phyloP scores from a whole-genome alignment of 2,888 invertebrate genomes.

The Apeira syringaria region DNA sequence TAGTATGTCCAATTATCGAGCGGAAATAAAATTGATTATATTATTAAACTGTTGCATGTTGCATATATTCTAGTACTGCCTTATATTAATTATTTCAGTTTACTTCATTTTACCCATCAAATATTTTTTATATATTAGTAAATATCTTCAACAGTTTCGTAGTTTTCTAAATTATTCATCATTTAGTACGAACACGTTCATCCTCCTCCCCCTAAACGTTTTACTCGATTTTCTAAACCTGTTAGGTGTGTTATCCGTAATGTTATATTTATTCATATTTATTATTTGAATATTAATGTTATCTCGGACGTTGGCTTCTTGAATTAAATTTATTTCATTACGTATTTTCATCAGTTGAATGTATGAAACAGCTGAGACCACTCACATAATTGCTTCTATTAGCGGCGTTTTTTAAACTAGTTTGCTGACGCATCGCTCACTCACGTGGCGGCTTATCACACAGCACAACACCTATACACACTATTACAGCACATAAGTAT shows the following conservation, averaged over 20 bases:
- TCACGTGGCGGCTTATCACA: slow-evolving; percentile 75
- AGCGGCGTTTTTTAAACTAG: slow-evolving; percentile 25
- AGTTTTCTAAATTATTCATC: too few species aligned
- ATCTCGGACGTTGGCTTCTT: slow-evolving; percentile 14
- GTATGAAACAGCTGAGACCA: slow-evolving; percentile 15
- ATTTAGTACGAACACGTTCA: too few species aligned
- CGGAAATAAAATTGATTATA: too few species aligned
- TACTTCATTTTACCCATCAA: too few species aligned
- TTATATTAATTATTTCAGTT: too few species aligned
- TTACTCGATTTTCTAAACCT: too few species aligned
- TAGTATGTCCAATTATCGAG: too few species aligned
- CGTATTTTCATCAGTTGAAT: slow-evolving; percentile 12
- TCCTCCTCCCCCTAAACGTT: too few species aligned
- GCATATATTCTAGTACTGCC: too few species aligned
- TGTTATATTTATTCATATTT: not conserved
- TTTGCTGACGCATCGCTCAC: slow-evolving; percentile 62
- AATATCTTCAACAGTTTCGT: too few species aligned
- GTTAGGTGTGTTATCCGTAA: not conserved
- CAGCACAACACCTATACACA: slow-evolving; percentile 43
- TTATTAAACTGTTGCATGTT: too few species aligned
- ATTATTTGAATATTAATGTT: not conserved
- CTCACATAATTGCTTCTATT: slow-evolving; percentile 23
- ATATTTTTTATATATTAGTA: too few species aligned
- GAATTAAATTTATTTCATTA: slow-evolving; percentile 8
- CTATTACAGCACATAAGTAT: slow-evolving; percentile 52